phyloP scores from a whole-genome alignment of 2,888 invertebrate species.

The Dorcus hopei region DNA sequence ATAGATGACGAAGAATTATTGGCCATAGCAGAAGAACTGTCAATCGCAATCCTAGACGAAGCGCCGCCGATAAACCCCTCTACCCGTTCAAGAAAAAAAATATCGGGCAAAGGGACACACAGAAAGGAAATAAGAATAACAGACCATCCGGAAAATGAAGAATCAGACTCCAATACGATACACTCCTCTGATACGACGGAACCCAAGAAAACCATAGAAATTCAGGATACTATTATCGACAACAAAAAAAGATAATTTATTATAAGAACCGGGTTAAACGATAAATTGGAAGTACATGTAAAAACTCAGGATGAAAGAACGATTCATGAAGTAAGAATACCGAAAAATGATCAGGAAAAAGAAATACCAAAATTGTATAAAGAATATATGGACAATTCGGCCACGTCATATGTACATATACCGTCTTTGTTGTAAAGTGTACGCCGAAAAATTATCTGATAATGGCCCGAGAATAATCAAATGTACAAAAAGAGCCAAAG shows the following conservation, averaged over 20 bases:
- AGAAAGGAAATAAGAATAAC: too few species aligned
- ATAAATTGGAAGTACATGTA: neutral
- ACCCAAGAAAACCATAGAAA: neutral
- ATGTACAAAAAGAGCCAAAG: neutral
- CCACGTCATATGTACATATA: slow-evolving; percentile 2
- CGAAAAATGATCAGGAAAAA: neutral
- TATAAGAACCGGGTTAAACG: neutral
- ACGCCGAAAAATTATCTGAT: neutral
- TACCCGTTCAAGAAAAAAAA: too few species aligned
- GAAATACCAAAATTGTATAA: neutral
- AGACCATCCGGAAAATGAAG: neutral
- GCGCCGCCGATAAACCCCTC: too few species aligned
- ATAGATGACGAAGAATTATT: slow-evolving; percentile 5
- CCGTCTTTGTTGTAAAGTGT: neutral
- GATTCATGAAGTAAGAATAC: neutral
- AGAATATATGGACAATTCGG: neutral
- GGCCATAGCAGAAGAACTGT: neutral
- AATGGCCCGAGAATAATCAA: slow-evolving; percentile 1
- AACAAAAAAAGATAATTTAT: slow-evolving; percentile 2
- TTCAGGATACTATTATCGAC: neutral
- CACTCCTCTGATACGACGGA: neutral
- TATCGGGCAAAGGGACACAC: too few species aligned
- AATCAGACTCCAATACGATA: neutral
- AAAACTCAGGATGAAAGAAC: neutral
- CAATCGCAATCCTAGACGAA: neutral